Evolutionary conservation across 2,888 invertebrate genomes (phyloP).

Genomic region (Polylopha cassiicola): DNA sequence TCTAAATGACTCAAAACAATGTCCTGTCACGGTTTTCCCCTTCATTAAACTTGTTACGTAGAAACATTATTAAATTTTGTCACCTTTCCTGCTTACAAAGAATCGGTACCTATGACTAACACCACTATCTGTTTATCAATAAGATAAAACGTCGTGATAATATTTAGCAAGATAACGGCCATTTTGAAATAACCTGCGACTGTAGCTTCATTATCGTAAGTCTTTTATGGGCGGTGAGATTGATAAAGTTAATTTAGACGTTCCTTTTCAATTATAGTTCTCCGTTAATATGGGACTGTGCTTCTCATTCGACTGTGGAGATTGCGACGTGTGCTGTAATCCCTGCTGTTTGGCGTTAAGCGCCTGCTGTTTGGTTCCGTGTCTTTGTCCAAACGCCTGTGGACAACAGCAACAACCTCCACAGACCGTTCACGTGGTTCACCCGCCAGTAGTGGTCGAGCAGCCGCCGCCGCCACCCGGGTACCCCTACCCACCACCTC

Average conservation of each 20-base stretch:
- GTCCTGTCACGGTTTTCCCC: no score
- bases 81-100: conserved; percentile 5
- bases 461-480: conserved; percentile 37
- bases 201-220: no score
- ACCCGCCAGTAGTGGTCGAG: conserved; percentile 52
- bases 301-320: conserved; percentile 63
- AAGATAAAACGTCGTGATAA: conserved; percentile 36
- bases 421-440: conserved; percentile 53
- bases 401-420: conserved; percentile 59
- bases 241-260: no score
- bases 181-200: conserved; percentile 6
- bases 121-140: conserved; percentile 36
- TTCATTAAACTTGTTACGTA: no score
- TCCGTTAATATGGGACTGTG: conserved; percentile 60
- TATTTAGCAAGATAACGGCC: conserved; percentile 36
- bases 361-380: conserved; percentile 65
- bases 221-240: no score
- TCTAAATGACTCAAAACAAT: no score
- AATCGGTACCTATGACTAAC: conserved; percentile 21
- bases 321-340: conserved; percentile 61
- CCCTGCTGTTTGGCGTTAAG: conserved; percentile 66
- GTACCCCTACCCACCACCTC: conserved; percentile 37
- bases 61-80: no score
- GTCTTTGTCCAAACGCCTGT: conserved; percentile 67
- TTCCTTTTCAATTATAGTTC: conserved; percentile 48